Evolutionary conservation across 37 sponge, comb jelly and placozoan genomes (phyloP).

Genomic region (Mnemiopsis leidyi): DNA sequence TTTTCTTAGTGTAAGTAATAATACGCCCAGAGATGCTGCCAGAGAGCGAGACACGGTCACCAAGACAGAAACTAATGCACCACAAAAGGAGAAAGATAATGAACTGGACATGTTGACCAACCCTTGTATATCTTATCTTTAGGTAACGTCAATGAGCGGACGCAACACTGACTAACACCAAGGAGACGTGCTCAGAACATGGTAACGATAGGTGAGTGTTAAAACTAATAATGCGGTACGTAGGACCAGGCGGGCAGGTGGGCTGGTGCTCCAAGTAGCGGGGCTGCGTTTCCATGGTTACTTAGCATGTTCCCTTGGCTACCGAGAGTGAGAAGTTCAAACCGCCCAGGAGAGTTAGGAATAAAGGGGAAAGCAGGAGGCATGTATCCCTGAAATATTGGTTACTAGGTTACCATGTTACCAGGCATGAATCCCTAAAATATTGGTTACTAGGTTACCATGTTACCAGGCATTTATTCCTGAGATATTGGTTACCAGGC

Average conservation of each 20-base stretch:
- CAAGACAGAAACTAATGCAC: no score
- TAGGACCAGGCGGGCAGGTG: constrained; percentile 26
- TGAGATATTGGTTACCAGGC: neutral
- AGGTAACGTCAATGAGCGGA: no score
- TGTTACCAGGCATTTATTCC: neutral
- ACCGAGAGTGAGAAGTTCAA: neutral
- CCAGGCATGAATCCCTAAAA: neutral
- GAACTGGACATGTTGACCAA: no score
- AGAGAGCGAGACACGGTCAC: no score
- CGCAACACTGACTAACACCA: no score
- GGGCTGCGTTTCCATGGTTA: constrained; percentile 32
- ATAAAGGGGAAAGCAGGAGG: neutral
- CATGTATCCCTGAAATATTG: neutral
- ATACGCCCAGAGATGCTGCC: no score
- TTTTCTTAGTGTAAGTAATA: no score
- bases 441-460: neutral
- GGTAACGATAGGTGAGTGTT: no score
- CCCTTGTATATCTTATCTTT: no score
- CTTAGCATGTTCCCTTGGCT: neutral
- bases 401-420: neutral
- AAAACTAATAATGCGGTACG: neutral
- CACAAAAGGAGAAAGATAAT: no score
- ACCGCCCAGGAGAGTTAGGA: neutral
- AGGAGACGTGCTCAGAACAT: no score
- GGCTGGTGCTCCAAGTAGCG: constrained; percentile 10